Base-by-base conservation (phyloP, 2,113 vertebrate species). In the Merops nubicus region DNA sequence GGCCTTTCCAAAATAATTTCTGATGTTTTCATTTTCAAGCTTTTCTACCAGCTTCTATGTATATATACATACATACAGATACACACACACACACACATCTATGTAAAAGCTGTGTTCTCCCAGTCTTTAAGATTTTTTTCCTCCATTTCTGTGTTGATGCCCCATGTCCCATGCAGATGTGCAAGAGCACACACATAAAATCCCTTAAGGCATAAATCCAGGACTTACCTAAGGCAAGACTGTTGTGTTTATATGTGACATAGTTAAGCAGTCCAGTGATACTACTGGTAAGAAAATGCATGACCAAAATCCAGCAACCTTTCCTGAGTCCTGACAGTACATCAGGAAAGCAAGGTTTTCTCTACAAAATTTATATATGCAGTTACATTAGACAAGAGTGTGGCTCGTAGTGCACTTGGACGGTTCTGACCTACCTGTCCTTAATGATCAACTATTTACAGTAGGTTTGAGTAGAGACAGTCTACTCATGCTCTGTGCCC, bases 291-390 rank as follows among this genome's bases (percentile, higher is more conserved):
- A 22, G 31, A n/a, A 62, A 69, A 84, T 38, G 1, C 11, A 45
- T 50, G 29, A 77, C 0, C 0, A 38, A 74, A 64, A n/a, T 11
- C 3, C 45, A 92, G 6, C 4, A 70, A 21, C 9, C 9, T 87
- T 89, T 89, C n/a, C 16, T 1, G 4, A 15, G 9, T 47, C 23
- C n/a, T 75, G 22, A 43, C 3, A 85, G 26, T 19, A 31, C 9
- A 28, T 56, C 10, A 85, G 15, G 20, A 87, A 70, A 74, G 5
- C 13, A 76, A 53, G 1, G 11, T 7, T 73, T 79, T 40, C 45
- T 67, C 25, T 36, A 57, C 8, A 12, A 6, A 29, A 11, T 28
- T 91, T 73, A 21, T 48, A 6, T 57, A 21, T 15, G 9, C 3
- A 51, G 21, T 18, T 59, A 16, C 23, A 47, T 5, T 22, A 15